Evolutionary conservation across 2,113 vertebrate species (phyloP), one percentile per base, ranked within the genome.

Genomic region (Murina feae): DNA sequence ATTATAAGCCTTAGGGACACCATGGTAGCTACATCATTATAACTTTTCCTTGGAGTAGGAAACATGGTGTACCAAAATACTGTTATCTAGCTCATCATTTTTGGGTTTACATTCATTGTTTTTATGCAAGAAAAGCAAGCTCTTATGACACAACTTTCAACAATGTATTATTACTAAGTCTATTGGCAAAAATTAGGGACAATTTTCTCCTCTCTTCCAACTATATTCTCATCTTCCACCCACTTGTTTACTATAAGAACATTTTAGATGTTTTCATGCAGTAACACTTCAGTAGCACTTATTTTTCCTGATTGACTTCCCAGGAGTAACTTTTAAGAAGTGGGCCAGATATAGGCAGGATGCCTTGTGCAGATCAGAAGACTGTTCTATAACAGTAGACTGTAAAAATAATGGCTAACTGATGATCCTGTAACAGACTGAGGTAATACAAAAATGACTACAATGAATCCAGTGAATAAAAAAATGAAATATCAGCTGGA

Each of bases 361-460:
- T 28, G 1, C 9, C 47, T 0, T 8, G 4, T n/a, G 3, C 0
- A 8, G 55, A 18, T 18, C 9, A 16, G 28, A 55, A 5, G 11
- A 20, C 1, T 25, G 13, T 42, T 58, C 0, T 0, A 5, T 1
- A 25, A 76, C 14, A 47, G 1, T 5, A 0, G 30, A 13, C 1
- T 30, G 0, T 5, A 44, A 74, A 93, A 92, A 86, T 7, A 82
- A 75, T 2, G 4, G 30, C 23, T 0, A 5, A 49, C 51, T 47
- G 21, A 71, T 4, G 0, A 25, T 2, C 37, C 51, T 4, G 17
- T 55, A 53, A 51, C 39, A 96, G 35, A 84, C 0, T 9, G 32
- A 68, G 65, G 75, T 83, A n/a, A 58, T 13, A n/a, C 0, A 1
- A 86, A 86, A 42, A 63, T 90, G 13, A 63, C 17, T 96, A 23